Conservation (phyloP, 2,888 invertebrate species). For the Acleris literana region DNA sequence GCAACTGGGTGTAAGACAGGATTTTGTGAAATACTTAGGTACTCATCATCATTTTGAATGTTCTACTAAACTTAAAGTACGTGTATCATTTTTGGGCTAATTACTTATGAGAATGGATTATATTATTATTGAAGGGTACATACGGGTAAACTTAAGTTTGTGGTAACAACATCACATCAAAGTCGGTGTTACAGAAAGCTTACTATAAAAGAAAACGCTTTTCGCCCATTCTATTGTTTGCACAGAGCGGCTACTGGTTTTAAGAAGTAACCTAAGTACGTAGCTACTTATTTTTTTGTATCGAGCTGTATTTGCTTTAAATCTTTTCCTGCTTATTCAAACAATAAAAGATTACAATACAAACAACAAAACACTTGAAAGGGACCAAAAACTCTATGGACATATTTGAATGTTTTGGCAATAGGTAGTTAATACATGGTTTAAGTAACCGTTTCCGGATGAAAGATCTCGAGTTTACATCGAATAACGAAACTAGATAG, state of each 20-base stretch:
- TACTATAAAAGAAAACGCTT: not conserved
- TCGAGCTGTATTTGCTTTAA: conserved; percentile 54
- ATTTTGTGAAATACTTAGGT: too few species aligned
- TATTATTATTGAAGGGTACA: too few species aligned
- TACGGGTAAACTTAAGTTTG: not conserved
- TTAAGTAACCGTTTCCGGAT: too few species aligned
- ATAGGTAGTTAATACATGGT: not conserved
- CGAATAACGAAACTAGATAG: too few species aligned
- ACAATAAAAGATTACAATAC: conserved; percentile 42
- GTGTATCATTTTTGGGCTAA: too few species aligned
- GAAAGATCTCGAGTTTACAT: too few species aligned
- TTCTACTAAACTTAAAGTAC: too few species aligned
- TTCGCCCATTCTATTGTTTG: not conserved
- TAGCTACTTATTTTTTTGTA: conserved; percentile 42
- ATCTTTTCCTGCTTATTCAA: conserved; percentile 52
- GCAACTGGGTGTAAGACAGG: too few species aligned
- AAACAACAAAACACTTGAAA: conserved; percentile 34
- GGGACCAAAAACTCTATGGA: conserved; percentile 13
- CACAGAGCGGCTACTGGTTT: conserved; percentile 51
- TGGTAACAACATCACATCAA: not conserved
- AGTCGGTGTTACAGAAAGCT: not conserved
- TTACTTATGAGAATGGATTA: too few species aligned
- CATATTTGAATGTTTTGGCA: not conserved
- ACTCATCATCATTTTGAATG: too few species aligned
- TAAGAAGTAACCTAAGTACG: conserved; percentile 27